Conservation (phyloP, 2,888 invertebrate species). For the Harmothoe impar region DNA sequence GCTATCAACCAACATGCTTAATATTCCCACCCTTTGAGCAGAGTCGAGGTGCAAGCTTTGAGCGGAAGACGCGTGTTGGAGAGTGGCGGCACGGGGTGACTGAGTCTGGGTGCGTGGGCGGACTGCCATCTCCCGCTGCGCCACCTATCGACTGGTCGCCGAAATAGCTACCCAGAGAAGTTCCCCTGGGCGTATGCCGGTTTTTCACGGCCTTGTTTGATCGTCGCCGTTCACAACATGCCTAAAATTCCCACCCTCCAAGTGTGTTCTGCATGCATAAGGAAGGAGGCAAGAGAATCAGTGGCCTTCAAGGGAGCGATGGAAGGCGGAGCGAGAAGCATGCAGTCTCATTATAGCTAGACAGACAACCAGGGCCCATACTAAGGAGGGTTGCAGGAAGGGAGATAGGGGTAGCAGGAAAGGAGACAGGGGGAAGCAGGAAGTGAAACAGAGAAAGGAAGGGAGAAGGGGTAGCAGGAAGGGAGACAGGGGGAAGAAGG, state of each 20-base stretch:
- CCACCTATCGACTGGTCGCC: conserved; percentile 29
- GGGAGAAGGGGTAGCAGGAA: too few relatives aligned
- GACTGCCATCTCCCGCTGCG: not conserved
- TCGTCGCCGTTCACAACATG: not conserved
- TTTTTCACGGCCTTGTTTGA: not conserved
- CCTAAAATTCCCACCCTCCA: not conserved
- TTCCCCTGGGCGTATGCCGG: not conserved
- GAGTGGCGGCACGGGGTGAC: not conserved
- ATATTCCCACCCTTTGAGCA: too few relatives aligned
- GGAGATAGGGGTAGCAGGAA: too few relatives aligned
- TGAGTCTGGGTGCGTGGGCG: conserved; percentile 20
- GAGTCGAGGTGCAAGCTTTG: too few relatives aligned
- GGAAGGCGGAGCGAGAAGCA: too few relatives aligned
- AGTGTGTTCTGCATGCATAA: not conserved
- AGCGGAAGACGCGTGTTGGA: too few relatives aligned
- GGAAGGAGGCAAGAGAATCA: too few relatives aligned
- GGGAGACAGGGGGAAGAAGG: conserved; percentile 35
- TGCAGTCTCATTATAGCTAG: not conserved
- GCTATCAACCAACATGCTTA: not conserved
- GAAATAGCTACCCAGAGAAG: not conserved
- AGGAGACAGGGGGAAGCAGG: too few relatives aligned
- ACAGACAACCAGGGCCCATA: not conserved
- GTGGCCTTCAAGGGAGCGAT: too few relatives aligned
- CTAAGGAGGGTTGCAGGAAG: too few relatives aligned
- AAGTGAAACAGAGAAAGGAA: not conserved